Conservation (phyloP, 1,140 invertebrate genomes). For the Thaumatotibia leucotreta region DNA sequence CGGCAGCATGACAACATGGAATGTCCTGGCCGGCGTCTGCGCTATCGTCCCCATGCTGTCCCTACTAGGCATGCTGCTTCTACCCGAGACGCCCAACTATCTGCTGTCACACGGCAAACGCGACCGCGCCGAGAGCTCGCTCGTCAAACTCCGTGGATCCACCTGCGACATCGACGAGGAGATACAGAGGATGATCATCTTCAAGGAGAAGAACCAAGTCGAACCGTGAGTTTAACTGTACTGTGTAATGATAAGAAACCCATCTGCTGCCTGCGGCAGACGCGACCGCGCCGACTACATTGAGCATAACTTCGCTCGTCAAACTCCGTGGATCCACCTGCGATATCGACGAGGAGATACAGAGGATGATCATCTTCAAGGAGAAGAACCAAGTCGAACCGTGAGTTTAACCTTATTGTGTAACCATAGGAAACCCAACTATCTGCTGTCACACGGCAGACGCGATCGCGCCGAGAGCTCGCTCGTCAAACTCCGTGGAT, state of each 20-base stretch:
- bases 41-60: conserved; percentile 78
- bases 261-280: no score
- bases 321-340: not conserved
- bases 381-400: conserved; percentile 80
- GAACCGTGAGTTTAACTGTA: conserved; percentile 64
- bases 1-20: conserved; percentile 79
- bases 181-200: conserved; percentile 79
- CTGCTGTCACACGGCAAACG: conserved; percentile 80
- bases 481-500: not conserved
- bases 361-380: conserved; percentile 79
- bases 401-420: no score
- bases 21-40: conserved; percentile 78
- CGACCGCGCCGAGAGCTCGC: conserved; percentile 78
- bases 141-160: conserved; percentile 80
- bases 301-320: no score
- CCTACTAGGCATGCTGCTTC: conserved; percentile 78
- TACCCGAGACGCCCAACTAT: conserved; percentile 86
- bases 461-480: no score
- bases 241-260: not conserved
- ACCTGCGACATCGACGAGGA: conserved; percentile 81
- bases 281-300: no score
- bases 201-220: conserved; percentile 80
- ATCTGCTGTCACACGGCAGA: no score
- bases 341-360: conserved; percentile 71
- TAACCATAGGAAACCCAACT: not conserved